Percentiles rank a stretch among this genome's conserved stretches.
phyloP scores from a whole-genome alignment of 2,797 vertebrate genomes.

The Huso huso region DNA sequence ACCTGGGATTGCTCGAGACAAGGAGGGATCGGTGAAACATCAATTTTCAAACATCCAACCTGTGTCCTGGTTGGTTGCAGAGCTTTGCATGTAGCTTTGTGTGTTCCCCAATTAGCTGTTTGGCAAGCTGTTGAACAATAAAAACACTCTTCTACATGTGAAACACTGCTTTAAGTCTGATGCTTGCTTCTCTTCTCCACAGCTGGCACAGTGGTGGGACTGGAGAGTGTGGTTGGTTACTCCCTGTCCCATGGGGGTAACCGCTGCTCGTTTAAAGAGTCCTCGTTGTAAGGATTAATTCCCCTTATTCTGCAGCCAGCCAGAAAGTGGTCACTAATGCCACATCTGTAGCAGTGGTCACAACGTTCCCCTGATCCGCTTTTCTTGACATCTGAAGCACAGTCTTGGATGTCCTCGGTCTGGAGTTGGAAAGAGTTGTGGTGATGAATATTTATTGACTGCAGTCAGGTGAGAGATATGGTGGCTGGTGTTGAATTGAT shows the following conservation, averaged over 20 bases:
- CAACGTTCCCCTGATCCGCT: conserved; percentile 3
- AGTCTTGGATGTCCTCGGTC: background rate
- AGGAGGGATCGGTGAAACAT: too few species aligned
- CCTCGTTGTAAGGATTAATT: background rate
- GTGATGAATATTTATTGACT: conserved; percentile 6
- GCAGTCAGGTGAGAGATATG: too few species aligned
- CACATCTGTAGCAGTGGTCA: conserved; percentile 16
- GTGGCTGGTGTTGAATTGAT: conserved; percentile 16
- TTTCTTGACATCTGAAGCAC: conserved; percentile 16
- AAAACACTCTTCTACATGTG: conserved; percentile 8
- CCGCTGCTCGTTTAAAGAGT: conserved; percentile 2
- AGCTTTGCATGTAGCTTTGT: conserved; percentile 10
- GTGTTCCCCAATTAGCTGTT: conserved; percentile 9
- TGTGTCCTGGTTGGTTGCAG: too few species aligned
- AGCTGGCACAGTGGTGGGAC: conserved; percentile 18
- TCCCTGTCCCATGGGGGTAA: conserved; percentile 4
- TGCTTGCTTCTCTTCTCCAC: background rate
- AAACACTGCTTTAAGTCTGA: conserved; percentile 12
- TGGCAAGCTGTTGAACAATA: conserved; percentile 18
- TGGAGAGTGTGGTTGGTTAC: background rate
- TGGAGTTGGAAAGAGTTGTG: background rate
- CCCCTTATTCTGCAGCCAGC: conserved; percentile 10
- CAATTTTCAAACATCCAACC: too few species aligned
- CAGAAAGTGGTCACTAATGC: conserved; percentile 19
- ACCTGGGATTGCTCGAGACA: too few species aligned